Percentiles rank a stretch among this genome's conserved stretches.
Conservation (phyloP, 2,113 vertebrate species). For the Ellobius talpinus region DNA sequence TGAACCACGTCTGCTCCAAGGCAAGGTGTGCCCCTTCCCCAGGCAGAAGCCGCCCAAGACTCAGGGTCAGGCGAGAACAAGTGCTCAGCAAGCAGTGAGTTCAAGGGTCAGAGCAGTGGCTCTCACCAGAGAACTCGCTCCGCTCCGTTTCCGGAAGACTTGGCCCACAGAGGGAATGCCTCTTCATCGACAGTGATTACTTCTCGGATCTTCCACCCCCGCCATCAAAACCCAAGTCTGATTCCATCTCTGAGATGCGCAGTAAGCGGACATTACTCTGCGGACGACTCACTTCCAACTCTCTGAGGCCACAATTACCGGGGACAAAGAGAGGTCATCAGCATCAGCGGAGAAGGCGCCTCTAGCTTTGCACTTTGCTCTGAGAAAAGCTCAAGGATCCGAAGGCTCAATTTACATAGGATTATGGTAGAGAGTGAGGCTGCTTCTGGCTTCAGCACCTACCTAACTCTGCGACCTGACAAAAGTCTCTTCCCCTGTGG, state of each 20-base stretch:
- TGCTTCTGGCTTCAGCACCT: background rate
- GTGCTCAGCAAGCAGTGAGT: background rate
- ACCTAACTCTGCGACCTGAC: background rate
- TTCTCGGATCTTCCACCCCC: background rate
- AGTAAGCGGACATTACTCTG: background rate
- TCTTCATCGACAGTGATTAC: background rate
- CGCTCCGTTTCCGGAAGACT: background rate
- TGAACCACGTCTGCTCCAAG: background rate
- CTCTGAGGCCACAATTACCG: background rate
- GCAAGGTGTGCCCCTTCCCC: background rate
- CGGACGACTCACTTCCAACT: background rate
- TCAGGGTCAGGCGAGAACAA: background rate
- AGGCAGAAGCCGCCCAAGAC: no score
- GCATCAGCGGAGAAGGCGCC: background rate
- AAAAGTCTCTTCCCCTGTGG: background rate
- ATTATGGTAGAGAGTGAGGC: background rate
- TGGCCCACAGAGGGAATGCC: background rate
- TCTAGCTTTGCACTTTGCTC: background rate
- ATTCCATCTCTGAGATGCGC: background rate
- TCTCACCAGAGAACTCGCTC: background rate
- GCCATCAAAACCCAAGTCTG: background rate
- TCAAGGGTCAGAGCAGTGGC: background rate
- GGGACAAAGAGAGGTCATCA: background rate
- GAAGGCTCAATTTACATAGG: background rate
- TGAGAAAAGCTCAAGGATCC: background rate